Base-by-base conservation (phyloP, 2,888 invertebrate species). In the Pemphredon lugubris region DNA sequence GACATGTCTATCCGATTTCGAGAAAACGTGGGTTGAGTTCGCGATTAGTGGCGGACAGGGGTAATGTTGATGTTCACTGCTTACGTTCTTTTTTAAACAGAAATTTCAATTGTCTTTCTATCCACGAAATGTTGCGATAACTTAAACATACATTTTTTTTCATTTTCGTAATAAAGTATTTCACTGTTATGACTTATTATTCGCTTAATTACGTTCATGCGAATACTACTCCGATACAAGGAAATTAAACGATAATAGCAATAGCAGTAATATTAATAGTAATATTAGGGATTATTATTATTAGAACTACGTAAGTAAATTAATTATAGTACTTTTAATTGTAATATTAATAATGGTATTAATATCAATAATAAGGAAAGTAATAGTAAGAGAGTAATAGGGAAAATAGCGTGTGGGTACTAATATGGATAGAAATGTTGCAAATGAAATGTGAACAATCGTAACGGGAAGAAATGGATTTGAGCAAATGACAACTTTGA, bases 31-130 rank as follows among this genome's bases (percentile, higher is more conserved):
- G 20, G 54, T 18, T 42, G n/a, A n/a, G n/a, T n/a, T n/a, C n/a
- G n/a, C n/a, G n/a, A n/a, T n/a, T n/a, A n/a, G 37, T 40, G 21
- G 45, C 40, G 20, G 18, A 59, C 63, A 65, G 66, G 59, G 61
- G 37, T 79, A 66, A 66, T 30, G 44, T 70, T 78, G 73, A 78
- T 79, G 78, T 79, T 76, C 78, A 78, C 78, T 73, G 51, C 37
- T 79, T 61, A 23, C 37, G 54, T 42, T 16, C 18, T 42, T 37
- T 42, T 13, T 9, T 11, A 50, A 26, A 47, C n/a, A 30, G 14
- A 47, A 45, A 11, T n/a, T 18, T 16, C 14, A 16, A 40, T 16
- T 5, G 3, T 40, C 5, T 16, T n/a, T 2, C 16, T 40, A 3
- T 16, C 40, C 11, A 14, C 9, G 16, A 2, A 16, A 4, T 34